A percentile compares a stretch with the other conserved stretches of the same genome.
phyloP scores from a whole-genome alignment of 2,888 invertebrate genomes.

The Beris morrisii region DNA sequence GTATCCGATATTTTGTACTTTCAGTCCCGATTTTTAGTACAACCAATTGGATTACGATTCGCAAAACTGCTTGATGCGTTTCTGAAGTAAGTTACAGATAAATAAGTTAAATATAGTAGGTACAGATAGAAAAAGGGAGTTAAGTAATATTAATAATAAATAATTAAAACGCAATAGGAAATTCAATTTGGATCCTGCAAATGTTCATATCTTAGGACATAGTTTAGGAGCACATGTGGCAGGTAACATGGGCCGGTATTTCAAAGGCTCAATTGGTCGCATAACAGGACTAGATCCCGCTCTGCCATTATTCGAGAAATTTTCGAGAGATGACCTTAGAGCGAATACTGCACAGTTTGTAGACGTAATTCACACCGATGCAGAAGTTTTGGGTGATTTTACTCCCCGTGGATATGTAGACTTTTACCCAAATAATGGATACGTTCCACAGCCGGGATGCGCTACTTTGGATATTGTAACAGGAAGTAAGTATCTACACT shows the following conservation, averaged over 20 bases:
- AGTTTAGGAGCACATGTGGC: constrained; percentile 54
- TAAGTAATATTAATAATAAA: neutral
- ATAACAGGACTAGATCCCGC: constrained; percentile 55
- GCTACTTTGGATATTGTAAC: constrained; percentile 44
- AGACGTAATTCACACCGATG: constrained; percentile 54
- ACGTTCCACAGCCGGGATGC: constrained; percentile 52
- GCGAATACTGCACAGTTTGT: constrained; percentile 49
- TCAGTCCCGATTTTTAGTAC: constrained; percentile 46
- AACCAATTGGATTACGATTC: constrained; percentile 44
- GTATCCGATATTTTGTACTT: constrained; percentile 49
- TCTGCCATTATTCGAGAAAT: constrained; percentile 49
- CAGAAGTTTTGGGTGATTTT: constrained; percentile 50
- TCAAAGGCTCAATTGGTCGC: constrained; percentile 50
- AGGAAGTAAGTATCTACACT: constrained; percentile 40
- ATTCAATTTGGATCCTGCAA: constrained; percentile 39
- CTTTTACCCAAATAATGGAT: constrained; percentile 54
- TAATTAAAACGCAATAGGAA: constrained; percentile 39
- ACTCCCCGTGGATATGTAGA: constrained; percentile 51
- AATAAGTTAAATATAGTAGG: neutral
- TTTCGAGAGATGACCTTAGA: constrained; percentile 47
- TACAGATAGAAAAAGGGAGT: neutral
- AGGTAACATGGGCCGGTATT: constrained; percentile 49
- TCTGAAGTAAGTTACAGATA: constrained; percentile 39
- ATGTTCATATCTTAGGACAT: constrained; percentile 52
- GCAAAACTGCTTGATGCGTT: constrained; percentile 46